Base-by-base conservation (phyloP, 1,140 invertebrate species). In the Reticulitermes speratus region DNA sequence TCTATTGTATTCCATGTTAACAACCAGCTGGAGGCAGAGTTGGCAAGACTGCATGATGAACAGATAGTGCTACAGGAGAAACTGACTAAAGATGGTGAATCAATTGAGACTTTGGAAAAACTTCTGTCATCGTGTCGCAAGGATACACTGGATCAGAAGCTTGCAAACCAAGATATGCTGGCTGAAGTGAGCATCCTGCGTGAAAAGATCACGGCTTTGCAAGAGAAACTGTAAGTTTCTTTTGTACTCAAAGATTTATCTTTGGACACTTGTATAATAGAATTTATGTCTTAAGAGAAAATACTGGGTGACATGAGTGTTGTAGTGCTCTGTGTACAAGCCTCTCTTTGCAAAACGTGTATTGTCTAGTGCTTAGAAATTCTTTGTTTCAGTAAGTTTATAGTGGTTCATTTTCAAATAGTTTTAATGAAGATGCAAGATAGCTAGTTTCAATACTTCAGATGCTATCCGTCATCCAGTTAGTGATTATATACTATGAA, bases 161-260 rank as follows among this genome's bases (percentile, higher is more conserved):
- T 92, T 1, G 87, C 89, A 0, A 93, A 93, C 89, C 91, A 93
- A 75, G 92, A 93, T 87, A 87, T 93, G 2, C 90, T 93, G 85
- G 90, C 89, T n/a, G 92, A 93, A 88, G 89, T 94, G 32, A 87
- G 88, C 11, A 90, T 89, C 84, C 87, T 93, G 9, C 92, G 92
- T 82, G 88, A 90, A 44, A 92, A 92, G 87, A 89, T 91, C 23
- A 88, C 89, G 21, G 92, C 92, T 48, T 89, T 93, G 9, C 91
- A 92, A 86, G 89, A 88, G 19, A 92, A 91, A 91, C 88, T 94
- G 93, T 94, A 91, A 92, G 91, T 90, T 44, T 75, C 6, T 9
- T 16, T 21, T 65, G 1, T 65, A 45, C 5, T 82, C n/a, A 45
- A 45, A 11, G 45, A 45, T 11, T 45, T 11, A 45, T 45, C 45